Evolutionary conservation across 2,888 invertebrate species (phyloP).

Genomic region (Sesia bembeciformis): DNA sequence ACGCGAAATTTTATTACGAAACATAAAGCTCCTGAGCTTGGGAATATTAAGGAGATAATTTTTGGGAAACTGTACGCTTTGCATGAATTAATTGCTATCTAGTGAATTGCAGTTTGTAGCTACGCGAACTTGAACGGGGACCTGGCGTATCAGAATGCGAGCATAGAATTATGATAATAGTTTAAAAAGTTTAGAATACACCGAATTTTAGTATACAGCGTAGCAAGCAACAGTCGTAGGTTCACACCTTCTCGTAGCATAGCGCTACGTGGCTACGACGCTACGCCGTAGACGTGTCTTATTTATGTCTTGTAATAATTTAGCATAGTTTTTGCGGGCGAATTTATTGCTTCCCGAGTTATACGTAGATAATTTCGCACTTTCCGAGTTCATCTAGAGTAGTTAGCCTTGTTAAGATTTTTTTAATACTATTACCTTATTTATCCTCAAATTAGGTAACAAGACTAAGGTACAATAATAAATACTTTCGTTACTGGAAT

Average conservation of each 20-base stretch:
- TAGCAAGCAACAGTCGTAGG: slow-evolving; percentile 39
- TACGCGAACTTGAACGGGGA: slow-evolving; percentile 10
- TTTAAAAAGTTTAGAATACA: slow-evolving; percentile 60
- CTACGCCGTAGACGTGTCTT: slow-evolving; percentile 42
- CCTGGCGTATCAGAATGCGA: slow-evolving; percentile 56
- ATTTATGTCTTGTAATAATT: slow-evolving; percentile 55
- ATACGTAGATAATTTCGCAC: too few relatives aligned
- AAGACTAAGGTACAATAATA: too few relatives aligned
- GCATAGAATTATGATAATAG: slow-evolving; percentile 66
- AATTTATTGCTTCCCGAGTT: slow-evolving; percentile 16
- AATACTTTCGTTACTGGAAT: too few relatives aligned
- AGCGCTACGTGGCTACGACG: slow-evolving; percentile 14
- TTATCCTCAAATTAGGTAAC: too few relatives aligned
- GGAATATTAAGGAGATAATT: not conserved
- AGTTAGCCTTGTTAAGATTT: too few relatives aligned
- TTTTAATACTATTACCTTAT: too few relatives aligned
- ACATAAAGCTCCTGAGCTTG: not conserved
- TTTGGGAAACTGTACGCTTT: not conserved
- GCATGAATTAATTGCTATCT: not conserved
- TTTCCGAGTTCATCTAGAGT: too few relatives aligned
- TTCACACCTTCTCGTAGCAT: slow-evolving; percentile 8
- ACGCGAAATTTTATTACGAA: not conserved
- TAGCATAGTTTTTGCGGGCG: slow-evolving; percentile 40
- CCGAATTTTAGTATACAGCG: slow-evolving; percentile 40
- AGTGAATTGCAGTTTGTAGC: slow-evolving; percentile 28